A percentile compares a stretch with the other conserved stretches of the same genome.
Evolutionary conservation across 2,113 vertebrate genomes (phyloP).

Genomic region (Lates calcarifer): DNA sequence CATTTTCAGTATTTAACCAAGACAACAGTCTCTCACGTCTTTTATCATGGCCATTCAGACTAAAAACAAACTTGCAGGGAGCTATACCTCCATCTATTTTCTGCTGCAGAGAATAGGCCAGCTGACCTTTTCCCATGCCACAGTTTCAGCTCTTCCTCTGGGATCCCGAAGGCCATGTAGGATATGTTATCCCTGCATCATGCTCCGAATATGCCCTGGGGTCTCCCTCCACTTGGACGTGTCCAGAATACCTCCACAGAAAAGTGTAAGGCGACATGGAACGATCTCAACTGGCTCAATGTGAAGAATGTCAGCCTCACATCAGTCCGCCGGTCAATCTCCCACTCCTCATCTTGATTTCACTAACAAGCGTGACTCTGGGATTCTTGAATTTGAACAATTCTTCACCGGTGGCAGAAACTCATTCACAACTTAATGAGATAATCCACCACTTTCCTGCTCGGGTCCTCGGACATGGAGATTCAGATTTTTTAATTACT

Average conservation of each 20-base stretch:
- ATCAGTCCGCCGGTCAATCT: neutral
- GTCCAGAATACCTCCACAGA: neutral
- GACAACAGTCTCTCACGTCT: no score
- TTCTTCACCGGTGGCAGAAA: neutral
- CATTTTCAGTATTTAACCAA: no score
- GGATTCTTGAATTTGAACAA: neutral
- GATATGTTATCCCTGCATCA: neutral
- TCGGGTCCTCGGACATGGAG: neutral
- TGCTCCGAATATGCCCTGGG: neutral
- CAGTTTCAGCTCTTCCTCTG: neutral
- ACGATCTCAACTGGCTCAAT: neutral
- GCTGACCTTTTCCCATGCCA: neutral
- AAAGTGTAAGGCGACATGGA: neutral
- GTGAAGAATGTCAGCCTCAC: neutral
- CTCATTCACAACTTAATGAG: neutral
- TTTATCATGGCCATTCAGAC: neutral
- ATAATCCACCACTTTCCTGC: neutral
- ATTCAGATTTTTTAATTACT: neutral
- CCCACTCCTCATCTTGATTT: neutral
- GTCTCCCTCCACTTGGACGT: neutral
- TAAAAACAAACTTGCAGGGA: neutral
- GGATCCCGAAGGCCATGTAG: neutral
- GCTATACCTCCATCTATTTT: neutral
- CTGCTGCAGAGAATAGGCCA: neutral
- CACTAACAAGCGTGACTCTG: neutral